Evolutionary conservation across 2,888 invertebrate species (phyloP).

Genomic region (Cancer borealis): DNA sequence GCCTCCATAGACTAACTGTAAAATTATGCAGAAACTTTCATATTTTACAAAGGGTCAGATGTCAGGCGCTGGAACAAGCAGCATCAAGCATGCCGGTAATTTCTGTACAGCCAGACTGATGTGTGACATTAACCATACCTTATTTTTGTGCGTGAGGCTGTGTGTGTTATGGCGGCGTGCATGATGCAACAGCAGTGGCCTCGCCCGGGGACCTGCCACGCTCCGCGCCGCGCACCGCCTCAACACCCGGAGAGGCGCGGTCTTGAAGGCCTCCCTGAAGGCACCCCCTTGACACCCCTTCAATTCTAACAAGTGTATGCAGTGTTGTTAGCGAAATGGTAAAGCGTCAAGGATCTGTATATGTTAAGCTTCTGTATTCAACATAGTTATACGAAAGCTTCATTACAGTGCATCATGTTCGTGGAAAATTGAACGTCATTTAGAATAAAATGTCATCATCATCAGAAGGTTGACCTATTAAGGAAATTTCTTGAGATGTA

Average conservation of each 20-base stretch:
- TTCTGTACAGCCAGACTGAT: slow-evolving; percentile 40
- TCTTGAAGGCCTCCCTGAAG: not conserved
- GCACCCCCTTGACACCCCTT: not conserved
- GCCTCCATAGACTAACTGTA: slow-evolving; percentile 16
- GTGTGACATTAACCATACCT: slow-evolving; percentile 34
- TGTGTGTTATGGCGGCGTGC: not conserved
- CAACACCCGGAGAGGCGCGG: not conserved
- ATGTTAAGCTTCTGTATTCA: not conserved
- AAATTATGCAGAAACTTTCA: slow-evolving; percentile 40
- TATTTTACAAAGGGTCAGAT: slow-evolving; percentile 13
- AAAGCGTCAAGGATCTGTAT: not conserved
- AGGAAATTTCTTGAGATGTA: too few species aligned
- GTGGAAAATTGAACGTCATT: not conserved
- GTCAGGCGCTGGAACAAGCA: slow-evolving; percentile 34
- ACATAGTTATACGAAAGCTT: not conserved
- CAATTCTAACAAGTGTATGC: not conserved
- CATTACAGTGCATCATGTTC: not conserved
- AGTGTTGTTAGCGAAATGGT: not conserved
- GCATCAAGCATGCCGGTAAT: slow-evolving; percentile 34
- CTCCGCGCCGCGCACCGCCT: not conserved
- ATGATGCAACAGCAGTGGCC: not conserved
- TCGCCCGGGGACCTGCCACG: not conserved
- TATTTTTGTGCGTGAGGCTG: slow-evolving; percentile 27
- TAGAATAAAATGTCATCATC: not conserved
- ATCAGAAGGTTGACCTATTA: too few species aligned